A percentile compares a stretch with the other conserved stretches of the same genome.
These are phyloP conservation scores for Diabrotica virgifera DNA, from an alignment of 1,140 invertebrate genomes.

Conservation along the genomic window DNA sequence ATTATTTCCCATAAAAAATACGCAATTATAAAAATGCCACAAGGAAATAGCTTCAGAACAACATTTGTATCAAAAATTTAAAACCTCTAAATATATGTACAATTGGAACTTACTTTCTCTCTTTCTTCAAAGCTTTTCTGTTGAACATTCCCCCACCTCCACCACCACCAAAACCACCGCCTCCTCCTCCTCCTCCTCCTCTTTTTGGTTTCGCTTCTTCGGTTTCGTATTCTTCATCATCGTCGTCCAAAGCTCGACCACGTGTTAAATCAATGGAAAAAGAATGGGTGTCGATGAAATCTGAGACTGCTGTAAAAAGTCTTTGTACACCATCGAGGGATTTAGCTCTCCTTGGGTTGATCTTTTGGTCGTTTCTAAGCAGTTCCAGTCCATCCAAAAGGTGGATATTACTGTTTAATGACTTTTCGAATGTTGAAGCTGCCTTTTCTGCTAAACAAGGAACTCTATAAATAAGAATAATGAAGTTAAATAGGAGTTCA, in stretches of 20 bases:
- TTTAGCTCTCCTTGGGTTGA: conserved; percentile 23
- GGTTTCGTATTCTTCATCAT: neutral
- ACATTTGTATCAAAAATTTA: too few species aligned
- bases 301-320: conserved; percentile 28
- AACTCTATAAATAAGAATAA: conserved; percentile 17
- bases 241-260: neutral
- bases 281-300: conserved; percentile 41
- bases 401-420: conserved; percentile 37
- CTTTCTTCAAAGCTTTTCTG: conserved; percentile 35
- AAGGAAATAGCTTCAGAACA: too few species aligned
- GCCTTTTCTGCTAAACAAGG: conserved; percentile 38
- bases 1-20: too few species aligned
- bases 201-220: conserved; percentile 13
- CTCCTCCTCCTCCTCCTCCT: conserved; percentile 13
- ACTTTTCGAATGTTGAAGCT: conserved; percentile 34
- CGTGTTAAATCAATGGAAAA: conserved; percentile 36
- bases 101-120: conserved; percentile 27
- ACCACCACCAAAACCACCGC: conserved; percentile 3
- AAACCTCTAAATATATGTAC: too few species aligned
- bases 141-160: conserved; percentile 25
- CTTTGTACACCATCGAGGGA: conserved; percentile 27
- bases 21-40: too few species aligned
- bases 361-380: conserved; percentile 30
- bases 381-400: conserved; percentile 38
- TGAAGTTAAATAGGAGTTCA: neutral